Conservation (phyloP, 1,140 invertebrate species). For the Megalopta genalis region DNA sequence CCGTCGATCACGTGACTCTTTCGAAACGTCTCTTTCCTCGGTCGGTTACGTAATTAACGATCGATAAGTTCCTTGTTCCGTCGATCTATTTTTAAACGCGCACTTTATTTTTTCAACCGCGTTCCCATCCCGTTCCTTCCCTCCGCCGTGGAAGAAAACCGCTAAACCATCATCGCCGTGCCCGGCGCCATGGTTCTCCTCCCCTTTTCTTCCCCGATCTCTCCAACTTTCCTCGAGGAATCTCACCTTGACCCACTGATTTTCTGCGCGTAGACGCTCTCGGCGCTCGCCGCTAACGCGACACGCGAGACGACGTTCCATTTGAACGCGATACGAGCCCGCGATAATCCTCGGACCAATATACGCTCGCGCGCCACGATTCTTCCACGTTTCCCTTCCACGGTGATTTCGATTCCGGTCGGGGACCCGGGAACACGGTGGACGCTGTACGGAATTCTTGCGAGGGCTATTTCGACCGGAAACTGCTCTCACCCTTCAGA, state of each 20-base stretch:
- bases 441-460: too few species aligned
- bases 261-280: not conserved
- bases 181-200: too few species aligned
- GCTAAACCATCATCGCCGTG: not conserved
- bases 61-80: conserved; percentile 1
- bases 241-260: not conserved
- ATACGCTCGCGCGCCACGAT: too few species aligned
- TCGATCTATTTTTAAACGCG: not conserved
- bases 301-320: not conserved
- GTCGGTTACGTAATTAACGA: conserved; percentile 20
- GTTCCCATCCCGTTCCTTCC: not conserved
- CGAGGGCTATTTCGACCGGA: too few species aligned
- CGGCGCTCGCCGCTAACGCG: not conserved
- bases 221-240: not conserved
- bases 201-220: not conserved
- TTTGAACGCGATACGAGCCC: not conserved
- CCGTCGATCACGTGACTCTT: conserved; percentile 12
- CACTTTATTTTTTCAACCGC: not conserved
- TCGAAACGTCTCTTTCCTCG: conserved; percentile 1
- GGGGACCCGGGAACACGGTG: too few species aligned
- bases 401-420: too few species aligned
- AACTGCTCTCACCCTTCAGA: too few species aligned
- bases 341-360: not conserved
- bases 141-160: not conserved
- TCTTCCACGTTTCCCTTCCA: too few species aligned